These are phyloP conservation scores for Xerus rutilus DNA, from an alignment of 2,797 vertebrate genomes.

Conservation along the genomic window DNA sequence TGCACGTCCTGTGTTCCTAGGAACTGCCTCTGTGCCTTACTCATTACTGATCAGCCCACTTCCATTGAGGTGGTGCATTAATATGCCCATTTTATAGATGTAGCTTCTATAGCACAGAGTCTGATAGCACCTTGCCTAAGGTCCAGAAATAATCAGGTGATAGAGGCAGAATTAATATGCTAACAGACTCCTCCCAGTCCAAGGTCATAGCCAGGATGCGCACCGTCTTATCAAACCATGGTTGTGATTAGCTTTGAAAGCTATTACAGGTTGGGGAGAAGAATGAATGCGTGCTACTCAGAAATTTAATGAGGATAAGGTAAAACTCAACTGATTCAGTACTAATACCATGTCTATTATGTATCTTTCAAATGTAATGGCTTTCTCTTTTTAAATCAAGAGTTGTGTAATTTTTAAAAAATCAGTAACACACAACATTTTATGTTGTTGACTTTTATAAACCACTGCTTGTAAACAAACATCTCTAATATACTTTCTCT, in stretches of 20 bases:
- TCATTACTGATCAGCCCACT: background rate
- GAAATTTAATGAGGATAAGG: background rate
- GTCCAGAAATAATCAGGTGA: background rate
- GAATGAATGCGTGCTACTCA: background rate
- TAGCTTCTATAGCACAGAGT: too few species aligned
- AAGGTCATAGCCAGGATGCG: background rate
- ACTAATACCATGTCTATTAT: fast-evolving
- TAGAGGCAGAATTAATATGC: background rate
- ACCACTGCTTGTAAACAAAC: background rate
- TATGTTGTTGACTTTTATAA: background rate
- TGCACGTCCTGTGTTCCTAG: too few species aligned
- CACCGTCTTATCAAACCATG: background rate
- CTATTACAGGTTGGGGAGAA: background rate
- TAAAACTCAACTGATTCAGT: background rate
- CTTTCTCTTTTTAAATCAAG: background rate
- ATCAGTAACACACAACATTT: background rate
- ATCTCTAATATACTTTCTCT: background rate
- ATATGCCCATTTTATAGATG: background rate
- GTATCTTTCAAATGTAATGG: background rate
- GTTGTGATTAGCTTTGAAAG: background rate
- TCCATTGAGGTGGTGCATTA: fast-evolving
- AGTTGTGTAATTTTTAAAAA: background rate
- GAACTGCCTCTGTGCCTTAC: too few species aligned
- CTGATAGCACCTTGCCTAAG: background rate
- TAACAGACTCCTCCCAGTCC: background rate